Percentiles rank a stretch among this genome's conserved stretches.
Evolutionary conservation across 2,888 invertebrate species (phyloP).

Genomic region (Agriopis marginaria): DNA sequence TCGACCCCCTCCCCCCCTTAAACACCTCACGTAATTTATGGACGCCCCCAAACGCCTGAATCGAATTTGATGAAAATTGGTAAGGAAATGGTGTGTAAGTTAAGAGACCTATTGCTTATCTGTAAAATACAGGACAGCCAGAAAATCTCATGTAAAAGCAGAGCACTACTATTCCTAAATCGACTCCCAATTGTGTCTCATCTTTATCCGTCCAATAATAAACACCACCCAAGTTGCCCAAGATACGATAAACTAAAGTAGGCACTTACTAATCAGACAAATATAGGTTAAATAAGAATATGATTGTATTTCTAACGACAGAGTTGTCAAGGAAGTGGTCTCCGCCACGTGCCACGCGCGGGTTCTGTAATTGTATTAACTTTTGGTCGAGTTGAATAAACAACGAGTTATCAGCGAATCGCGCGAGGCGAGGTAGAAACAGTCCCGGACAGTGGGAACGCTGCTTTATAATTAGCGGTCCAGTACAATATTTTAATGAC

Average conservation of each 20-base stretch:
- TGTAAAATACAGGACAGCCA: too few species aligned
- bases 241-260: background rate
- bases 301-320: background rate
- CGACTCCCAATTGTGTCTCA: too few species aligned
- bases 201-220: background rate
- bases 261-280: background rate
- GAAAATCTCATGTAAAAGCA: too few species aligned
- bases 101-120: too few species aligned
- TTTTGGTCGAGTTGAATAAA: conserved; percentile 20
- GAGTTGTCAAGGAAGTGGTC: conserved; percentile 34
- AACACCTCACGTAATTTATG: too few species aligned
- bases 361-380: conserved; percentile 17
- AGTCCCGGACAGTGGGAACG: background rate
- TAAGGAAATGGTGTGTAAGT: too few species aligned
- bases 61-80: too few species aligned
- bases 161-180: too few species aligned
- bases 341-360: conserved; percentile 25
- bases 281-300: background rate
- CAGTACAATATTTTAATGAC: conserved; percentile 11
- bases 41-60: too few species aligned
- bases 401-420: conserved; percentile 4
- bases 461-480: background rate
- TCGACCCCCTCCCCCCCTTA: too few species aligned
- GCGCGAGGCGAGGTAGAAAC: conserved; percentile 1
- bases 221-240: background rate